phyloP scores from a whole-genome alignment of 2,113 vertebrate genomes.

The Platysternon megacephalum region DNA sequence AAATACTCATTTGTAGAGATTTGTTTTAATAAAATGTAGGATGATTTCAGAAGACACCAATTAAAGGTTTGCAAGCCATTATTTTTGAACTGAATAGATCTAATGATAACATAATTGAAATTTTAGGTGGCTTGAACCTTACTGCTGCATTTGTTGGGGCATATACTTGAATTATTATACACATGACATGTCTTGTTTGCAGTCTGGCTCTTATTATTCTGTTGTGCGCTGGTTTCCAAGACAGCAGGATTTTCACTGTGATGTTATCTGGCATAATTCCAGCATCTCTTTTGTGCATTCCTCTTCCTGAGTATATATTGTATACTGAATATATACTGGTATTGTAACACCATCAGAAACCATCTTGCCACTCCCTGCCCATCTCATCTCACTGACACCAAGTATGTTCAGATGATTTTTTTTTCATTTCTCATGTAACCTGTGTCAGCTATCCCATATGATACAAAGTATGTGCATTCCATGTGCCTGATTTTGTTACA shows the following conservation, averaged over 20 bases:
- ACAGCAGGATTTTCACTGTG: neutral
- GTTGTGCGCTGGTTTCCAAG: neutral
- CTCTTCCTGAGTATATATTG: neutral
- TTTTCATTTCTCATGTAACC: neutral
- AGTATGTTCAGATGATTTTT: neutral
- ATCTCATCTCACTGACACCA: neutral
- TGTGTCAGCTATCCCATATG: neutral
- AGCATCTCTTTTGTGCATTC: neutral
- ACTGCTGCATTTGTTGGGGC: neutral
- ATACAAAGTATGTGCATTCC: neutral
- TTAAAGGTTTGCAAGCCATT: neutral
- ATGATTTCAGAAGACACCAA: neutral
- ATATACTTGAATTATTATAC: neutral
- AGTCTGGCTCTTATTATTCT: neutral
- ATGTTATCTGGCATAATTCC: neutral
- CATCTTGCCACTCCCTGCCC: neutral
- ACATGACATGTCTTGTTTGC: neutral
- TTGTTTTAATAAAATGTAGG: neutral
- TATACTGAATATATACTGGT: neutral
- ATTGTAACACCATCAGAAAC: neutral
- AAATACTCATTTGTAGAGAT: neutral
- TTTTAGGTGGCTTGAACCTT: neutral
- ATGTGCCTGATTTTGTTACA: neutral
- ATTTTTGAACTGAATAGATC: neutral
- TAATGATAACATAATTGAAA: neutral